Base-by-base conservation (phyloP, 2,888 invertebrate genomes). In the Trachelus iudaicus region DNA sequence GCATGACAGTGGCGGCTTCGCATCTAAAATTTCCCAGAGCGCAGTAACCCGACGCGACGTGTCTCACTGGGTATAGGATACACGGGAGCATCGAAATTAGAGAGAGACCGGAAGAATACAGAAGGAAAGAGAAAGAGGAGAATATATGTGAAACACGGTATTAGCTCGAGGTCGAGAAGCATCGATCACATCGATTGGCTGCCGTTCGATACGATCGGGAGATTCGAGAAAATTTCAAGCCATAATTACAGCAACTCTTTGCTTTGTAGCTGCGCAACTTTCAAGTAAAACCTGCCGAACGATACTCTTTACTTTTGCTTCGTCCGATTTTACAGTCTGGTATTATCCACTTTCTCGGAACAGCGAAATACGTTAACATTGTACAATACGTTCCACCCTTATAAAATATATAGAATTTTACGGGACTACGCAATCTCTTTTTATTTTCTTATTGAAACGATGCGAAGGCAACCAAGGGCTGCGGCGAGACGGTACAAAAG, bases 381-480 rank as follows among this genome's bases (percentile, higher is more conserved):
- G 35, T 35, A 68, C 23, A 75, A 68, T 31, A 30, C 23, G 68
- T 30, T 11, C n/a, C 15, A 74, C 3, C 15, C 31, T 11, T 31
- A 3, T 68, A 11, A 68, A 33, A 30, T 33, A 68, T 23, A 2
- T 11, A 75, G 4, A 33, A 75, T 23, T 23, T n/a, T 11, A 23
- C 37, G 35, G 23, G 4, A 34, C 33, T 12, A 15, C 71, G 34
- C 35, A 75, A 71, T 75, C 33, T 68, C 35, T 75, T 34, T 68
- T 78, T 75, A 75, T 69, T 73, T 73, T 56, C 34, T 78, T 78
- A 78, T 75, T 78, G 35, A 78, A 75, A 75, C 30, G 68, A 71
- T 34, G 31, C 77, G 31, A 78, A 79, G 75, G 78, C 76, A 81
- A 78, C 76, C 77, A 77, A 69, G 69, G 68, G 71, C 56, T 73